Percentiles rank a stretch among this genome's conserved stretches.
phyloP scores from a whole-genome alignment of 2,888 invertebrate genomes.

The Conops quadrifasciatus region DNA sequence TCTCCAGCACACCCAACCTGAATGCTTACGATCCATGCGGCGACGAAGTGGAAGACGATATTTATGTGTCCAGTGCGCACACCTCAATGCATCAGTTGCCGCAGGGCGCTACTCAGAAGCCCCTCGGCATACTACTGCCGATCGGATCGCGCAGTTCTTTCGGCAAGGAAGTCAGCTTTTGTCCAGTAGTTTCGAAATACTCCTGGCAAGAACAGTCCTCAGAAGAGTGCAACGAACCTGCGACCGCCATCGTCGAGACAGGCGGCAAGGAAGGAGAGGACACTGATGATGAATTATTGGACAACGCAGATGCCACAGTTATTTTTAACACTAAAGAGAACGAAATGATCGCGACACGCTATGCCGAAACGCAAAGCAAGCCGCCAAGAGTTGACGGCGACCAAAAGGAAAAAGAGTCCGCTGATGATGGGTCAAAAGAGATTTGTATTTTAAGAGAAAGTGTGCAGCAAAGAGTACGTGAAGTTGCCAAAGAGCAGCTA shows the following conservation, averaged over 20 bases:
- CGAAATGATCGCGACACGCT: constrained; percentile 52
- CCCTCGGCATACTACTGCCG: constrained; percentile 61
- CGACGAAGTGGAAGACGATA: constrained; percentile 66
- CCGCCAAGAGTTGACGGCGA: constrained; percentile 37
- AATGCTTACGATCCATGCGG: constrained; percentile 59
- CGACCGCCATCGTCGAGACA: neutral
- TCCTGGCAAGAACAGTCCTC: constrained; percentile 77
- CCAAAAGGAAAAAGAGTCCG: constrained; percentile 38
- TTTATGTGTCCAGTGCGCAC: constrained; percentile 70
- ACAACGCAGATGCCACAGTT: constrained; percentile 56
- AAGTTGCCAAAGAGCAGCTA: too few relatives aligned
- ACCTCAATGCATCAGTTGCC: constrained; percentile 69
- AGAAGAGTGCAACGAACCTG: constrained; percentile 54
- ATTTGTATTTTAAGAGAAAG: constrained; percentile 44
- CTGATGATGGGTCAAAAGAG: too few relatives aligned
- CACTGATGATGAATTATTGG: constrained; percentile 50
- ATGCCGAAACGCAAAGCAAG: constrained; percentile 40
- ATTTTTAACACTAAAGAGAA: constrained; percentile 59
- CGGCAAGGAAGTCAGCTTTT: constrained; percentile 77
- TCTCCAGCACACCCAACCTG: constrained; percentile 72
- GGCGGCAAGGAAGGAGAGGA: constrained; percentile 42
- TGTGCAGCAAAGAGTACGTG: constrained; percentile 41
- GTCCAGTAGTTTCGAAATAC: constrained; percentile 81
- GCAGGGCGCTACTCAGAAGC: constrained; percentile 63
- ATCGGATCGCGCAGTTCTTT: constrained; percentile 61